Evolutionary conservation across 1,140 invertebrate species (phyloP).

Genomic region (Neodiprion fabricii): DNA sequence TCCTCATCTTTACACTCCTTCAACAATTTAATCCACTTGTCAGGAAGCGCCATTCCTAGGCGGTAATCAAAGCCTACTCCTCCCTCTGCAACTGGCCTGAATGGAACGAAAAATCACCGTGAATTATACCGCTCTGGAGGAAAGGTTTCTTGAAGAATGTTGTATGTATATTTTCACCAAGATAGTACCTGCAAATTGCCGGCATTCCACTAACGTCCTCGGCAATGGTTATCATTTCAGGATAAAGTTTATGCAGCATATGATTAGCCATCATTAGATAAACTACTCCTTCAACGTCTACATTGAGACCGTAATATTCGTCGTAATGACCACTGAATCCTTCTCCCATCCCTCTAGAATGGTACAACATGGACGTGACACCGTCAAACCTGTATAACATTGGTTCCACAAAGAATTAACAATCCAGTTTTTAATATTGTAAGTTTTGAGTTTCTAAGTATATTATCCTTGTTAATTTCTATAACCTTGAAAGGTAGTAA

Average conservation of each 20-base stretch:
- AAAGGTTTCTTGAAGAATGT: background rate
- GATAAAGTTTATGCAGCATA: conserved; percentile 85
- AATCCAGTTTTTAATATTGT: conserved; percentile 5
- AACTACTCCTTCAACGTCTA: conserved; percentile 94
- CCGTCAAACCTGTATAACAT: conserved; percentile 85
- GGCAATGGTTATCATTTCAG: conserved; percentile 90
- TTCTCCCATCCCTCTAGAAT: conserved; percentile 91
- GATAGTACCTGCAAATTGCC: conserved; percentile 77
- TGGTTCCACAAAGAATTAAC: conserved; percentile 14
- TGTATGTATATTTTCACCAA: background rate
- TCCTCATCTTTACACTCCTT: conserved; percentile 89
- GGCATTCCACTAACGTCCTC: conserved; percentile 99
- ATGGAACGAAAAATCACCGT: background rate
- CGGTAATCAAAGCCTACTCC: conserved; percentile 97
- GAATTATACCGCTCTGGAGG: too few relatives aligned
- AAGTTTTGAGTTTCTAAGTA: conserved; percentile 13
- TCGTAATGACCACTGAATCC: conserved; percentile 95
- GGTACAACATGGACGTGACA: conserved; percentile 99
- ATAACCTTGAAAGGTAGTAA: conserved; percentile 1
- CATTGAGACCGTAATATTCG: conserved; percentile 97
- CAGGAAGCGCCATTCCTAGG: conserved; percentile 97
- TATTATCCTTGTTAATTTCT: conserved; percentile 5
- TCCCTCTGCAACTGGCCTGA: conserved; percentile 84
- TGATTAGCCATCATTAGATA: conserved; percentile 98
- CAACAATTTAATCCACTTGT: conserved; percentile 97